Base-by-base conservation (phyloP, 2,797 vertebrate genomes). In the Dermochelys coriacea region DNA sequence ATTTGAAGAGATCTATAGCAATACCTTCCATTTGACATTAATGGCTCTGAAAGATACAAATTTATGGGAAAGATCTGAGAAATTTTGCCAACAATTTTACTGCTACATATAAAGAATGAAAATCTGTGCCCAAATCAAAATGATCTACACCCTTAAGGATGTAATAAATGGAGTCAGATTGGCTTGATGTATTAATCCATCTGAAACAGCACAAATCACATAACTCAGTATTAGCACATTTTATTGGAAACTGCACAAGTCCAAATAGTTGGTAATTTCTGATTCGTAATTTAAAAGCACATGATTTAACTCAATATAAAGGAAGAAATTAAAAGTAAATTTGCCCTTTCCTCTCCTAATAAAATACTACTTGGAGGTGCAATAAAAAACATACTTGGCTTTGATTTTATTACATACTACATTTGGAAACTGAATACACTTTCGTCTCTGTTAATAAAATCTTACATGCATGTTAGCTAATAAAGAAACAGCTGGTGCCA, bases 141-240 rank as follows among this genome's bases (percentile, higher is more conserved):
- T 94, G 84, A 91, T 96, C 95, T 91, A 91, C n/a, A 87, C 86
- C 92, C 94, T 95, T 96, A 91, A 96, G 90, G 91, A 95, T 80
- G 80, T 75, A 95, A 78, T 88, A 95, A 97, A 96, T 95, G 86
- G 88, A 90, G 85, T 82, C 80, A 96, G 94, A 95, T 93, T 95
- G 88, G 84, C 94, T 96, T 97, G 95, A 98, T 97, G 93, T 97
- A 97, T 98, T 98, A 97, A 96, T 97, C 91, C 89, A 95, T 93
- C 88, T 93, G 91, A 97, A 98, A 96, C 79, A 97, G 96, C 81
- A 79, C 54, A 85, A 0, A 3, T 94, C 84, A 91, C 68, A 96
- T 96, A 95, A 97, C 86, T 98, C 95, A 97, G 86, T 94, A 98
- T 98, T 97, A 98, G 88, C 91, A 92, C 85, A 77, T 97, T 97